phyloP scores from a whole-genome alignment of 2,888 invertebrate genomes.

The Amorpha juglandis region DNA sequence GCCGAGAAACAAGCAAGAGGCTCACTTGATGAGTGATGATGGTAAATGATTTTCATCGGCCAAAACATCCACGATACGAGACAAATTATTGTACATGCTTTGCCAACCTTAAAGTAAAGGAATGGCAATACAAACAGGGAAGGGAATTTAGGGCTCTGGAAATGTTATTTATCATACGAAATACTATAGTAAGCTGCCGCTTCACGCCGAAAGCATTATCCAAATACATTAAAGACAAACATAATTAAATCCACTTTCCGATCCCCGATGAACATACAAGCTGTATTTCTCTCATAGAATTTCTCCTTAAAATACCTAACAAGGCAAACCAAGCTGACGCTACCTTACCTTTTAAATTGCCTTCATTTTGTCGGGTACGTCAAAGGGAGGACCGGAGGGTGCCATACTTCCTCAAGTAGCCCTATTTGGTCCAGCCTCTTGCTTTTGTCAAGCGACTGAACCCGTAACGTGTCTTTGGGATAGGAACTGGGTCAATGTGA shows the following conservation, averaged over 20 bases:
- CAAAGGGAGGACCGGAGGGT: constrained; percentile 66
- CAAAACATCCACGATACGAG: too few species aligned
- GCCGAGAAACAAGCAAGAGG: too few species aligned
- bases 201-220: too few species aligned
- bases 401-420: constrained; percentile 63
- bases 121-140: too few species aligned
- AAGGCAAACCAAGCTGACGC: constrained; percentile 38
- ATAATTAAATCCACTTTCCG: not conserved
- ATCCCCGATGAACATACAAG: not conserved
- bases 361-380: constrained; percentile 65
- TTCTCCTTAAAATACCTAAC: constrained; percentile 21
- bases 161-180: too few species aligned
- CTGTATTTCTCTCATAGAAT: not conserved
- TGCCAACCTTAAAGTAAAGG: too few species aligned
- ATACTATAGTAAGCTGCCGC: too few species aligned
- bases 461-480: constrained; percentile 77
- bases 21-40: too few species aligned
- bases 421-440: constrained; percentile 77
- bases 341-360: constrained; percentile 70
- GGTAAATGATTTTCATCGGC: too few species aligned
- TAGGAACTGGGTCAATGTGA: constrained; percentile 74
- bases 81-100: too few species aligned
- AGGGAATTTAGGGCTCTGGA: too few species aligned
- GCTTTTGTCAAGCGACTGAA: constrained; percentile 68
- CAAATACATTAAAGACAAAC: too few species aligned